Percentiles rank a stretch among this genome's conserved stretches.
Evolutionary conservation across 2,888 invertebrate species (phyloP).

Genomic region (Hetaerina titia): DNA sequence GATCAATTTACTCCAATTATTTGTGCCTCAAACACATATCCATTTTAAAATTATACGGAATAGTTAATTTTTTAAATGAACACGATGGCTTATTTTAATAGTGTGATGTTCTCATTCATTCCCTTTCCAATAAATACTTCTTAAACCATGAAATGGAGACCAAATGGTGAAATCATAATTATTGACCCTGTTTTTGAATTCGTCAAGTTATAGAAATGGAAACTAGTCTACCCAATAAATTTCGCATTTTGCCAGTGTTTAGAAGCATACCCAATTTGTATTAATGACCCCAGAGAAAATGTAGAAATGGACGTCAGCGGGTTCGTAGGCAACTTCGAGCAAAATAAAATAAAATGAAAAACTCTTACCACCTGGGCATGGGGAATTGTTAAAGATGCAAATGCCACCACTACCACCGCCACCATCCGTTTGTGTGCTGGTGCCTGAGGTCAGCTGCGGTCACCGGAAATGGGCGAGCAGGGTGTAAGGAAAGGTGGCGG

Average conservation of each 20-base stretch:
- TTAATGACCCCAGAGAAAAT: neutral
- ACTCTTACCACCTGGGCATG: conserved; percentile 5
- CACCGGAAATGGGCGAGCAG: conserved; percentile 50
- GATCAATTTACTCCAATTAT: too few species aligned
- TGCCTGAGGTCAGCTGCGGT: conserved; percentile 51
- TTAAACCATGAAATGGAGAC: neutral
- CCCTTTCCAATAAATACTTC: too few species aligned
- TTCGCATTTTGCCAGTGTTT: neutral
- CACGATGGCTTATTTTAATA: too few species aligned
- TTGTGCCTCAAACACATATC: too few species aligned
- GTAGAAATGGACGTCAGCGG: neutral
- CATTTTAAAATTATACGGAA: too few species aligned
- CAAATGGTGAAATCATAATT: neutral
- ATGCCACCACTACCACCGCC: conserved; percentile 25
- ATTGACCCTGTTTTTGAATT: neutral
- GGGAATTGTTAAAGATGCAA: conserved; percentile 62
- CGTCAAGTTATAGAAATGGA: neutral
- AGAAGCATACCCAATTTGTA: neutral
- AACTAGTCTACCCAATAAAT: neutral
- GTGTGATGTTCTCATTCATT: too few species aligned
- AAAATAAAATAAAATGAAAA: neutral
- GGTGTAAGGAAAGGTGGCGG: neutral
- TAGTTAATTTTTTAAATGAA: too few species aligned
- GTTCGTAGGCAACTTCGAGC: conserved; percentile 44
- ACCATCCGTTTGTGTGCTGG: neutral